Percentiles rank a stretch among this genome's conserved stretches.
Conservation (phyloP, 2,888 invertebrate genomes). For the Glaucopsyche alexis region DNA sequence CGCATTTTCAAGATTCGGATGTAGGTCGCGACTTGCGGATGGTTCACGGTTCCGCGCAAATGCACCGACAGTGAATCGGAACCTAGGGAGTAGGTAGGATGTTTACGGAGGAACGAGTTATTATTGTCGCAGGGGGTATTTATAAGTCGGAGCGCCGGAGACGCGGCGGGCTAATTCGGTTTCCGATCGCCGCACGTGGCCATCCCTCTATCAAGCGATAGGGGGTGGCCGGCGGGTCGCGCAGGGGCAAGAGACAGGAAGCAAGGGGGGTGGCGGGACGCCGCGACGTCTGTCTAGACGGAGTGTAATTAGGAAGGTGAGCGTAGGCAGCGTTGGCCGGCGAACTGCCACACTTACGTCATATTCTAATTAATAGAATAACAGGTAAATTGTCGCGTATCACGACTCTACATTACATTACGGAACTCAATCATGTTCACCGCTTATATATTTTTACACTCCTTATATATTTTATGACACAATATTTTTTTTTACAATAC, state of each 20-base stretch:
- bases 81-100: background rate
- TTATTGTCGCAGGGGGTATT: slow-evolving; percentile 2
- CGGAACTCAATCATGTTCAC: background rate
- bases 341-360: slow-evolving; percentile 53
- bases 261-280: slow-evolving; percentile 50
- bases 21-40: background rate
- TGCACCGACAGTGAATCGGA: background rate
- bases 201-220: slow-evolving; percentile 45
- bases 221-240: slow-evolving; percentile 44
- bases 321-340: slow-evolving; percentile 60
- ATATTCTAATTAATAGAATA: slow-evolving; percentile 57
- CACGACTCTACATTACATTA: slow-evolving; percentile 17
- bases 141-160: slow-evolving; percentile 5
- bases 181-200: slow-evolving; percentile 36
- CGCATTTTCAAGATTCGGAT: background rate
- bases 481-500: too few relatives aligned
- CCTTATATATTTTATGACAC: too few relatives aligned
- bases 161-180: slow-evolving; percentile 36
- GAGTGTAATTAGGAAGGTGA: slow-evolving; percentile 73
- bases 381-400: slow-evolving; percentile 47
- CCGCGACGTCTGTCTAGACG: slow-evolving; percentile 69
- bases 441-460: background rate
- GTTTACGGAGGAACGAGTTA: background rate
- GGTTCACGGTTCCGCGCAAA: background rate
- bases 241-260: slow-evolving; percentile 55